Conservation (phyloP, 2,888 invertebrate species). For the Phortica magna region DNA sequence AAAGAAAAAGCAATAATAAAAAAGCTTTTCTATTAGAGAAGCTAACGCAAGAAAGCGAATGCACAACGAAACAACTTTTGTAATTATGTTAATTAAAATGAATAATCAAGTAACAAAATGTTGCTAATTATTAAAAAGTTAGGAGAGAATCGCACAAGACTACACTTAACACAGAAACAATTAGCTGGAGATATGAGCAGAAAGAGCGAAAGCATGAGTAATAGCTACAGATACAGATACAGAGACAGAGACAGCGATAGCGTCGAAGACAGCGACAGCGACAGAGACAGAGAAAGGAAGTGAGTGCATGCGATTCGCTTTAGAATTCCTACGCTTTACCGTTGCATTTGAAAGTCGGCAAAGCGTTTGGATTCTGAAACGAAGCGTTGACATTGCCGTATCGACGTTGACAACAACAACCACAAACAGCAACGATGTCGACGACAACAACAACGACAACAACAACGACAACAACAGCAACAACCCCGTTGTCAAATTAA, state of each 20-base stretch:
- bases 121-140: too few relatives aligned
- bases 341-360: slow-evolving; percentile 84
- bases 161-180: too few relatives aligned
- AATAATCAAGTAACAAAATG: too few relatives aligned
- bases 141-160: too few relatives aligned
- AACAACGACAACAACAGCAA: too few relatives aligned
- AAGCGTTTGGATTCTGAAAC: slow-evolving; percentile 98
- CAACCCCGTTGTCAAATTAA: too few relatives aligned
- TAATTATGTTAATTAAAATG: too few relatives aligned
- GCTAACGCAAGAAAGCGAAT: neutral
- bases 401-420: neutral
- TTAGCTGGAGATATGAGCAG: too few relatives aligned
- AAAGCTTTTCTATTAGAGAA: neutral
- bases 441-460: neutral
- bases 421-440: neutral
- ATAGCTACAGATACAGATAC: neutral
- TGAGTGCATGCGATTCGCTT: slow-evolving; percentile 82
- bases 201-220: too few relatives aligned
- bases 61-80: too few relatives aligned
- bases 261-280: neutral
- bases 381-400: slow-evolving; percentile 76
- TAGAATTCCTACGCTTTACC: slow-evolving; percentile 99
- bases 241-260: neutral
- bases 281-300: neutral
- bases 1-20: neutral